Percentiles rank a stretch among this genome's conserved stretches.
Conservation (phyloP, 2,797 vertebrate genomes). For the Erithacus rubecula region DNA sequence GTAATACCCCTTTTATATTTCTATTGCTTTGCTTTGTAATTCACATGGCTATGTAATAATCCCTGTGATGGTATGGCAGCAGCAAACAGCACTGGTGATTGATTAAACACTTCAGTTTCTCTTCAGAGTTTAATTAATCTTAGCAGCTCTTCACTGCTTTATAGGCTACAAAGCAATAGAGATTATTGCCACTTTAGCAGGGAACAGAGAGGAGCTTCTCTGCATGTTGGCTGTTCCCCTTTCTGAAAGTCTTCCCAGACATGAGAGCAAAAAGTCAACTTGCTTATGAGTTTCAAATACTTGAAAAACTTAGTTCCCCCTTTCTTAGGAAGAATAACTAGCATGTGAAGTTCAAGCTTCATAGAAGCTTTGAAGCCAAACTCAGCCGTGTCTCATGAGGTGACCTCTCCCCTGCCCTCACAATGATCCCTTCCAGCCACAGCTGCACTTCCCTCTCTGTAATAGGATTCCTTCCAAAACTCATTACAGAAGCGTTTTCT, state of each 20-base stretch:
- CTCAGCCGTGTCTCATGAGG: background rate
- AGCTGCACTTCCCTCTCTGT: background rate
- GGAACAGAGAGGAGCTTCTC: background rate
- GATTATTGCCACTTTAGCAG: background rate
- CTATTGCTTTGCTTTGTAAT: background rate
- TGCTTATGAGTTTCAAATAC: background rate
- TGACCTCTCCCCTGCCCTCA: background rate
- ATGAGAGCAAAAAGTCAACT: background rate
- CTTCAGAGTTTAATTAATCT: conserved; percentile 51
- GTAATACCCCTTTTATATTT: background rate
- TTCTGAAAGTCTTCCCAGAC: background rate
- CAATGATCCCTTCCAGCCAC: background rate
- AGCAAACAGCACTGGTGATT: conserved; percentile 18
- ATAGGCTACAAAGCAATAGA: background rate
- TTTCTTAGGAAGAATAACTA: background rate
- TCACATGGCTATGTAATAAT: background rate
- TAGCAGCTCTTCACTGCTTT: conserved; percentile 24
- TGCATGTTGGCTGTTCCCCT: rapidly evolving
- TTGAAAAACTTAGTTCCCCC: background rate
- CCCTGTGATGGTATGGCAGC: background rate
- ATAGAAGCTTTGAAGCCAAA: background rate
- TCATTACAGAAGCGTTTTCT: background rate
- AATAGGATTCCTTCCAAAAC: background rate
- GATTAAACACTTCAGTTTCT: conserved; percentile 41
- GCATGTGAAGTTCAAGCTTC: rapidly evolving